Conservation (phyloP, 2,797 vertebrate genomes). For the Dromococcyx pavoninus region DNA sequence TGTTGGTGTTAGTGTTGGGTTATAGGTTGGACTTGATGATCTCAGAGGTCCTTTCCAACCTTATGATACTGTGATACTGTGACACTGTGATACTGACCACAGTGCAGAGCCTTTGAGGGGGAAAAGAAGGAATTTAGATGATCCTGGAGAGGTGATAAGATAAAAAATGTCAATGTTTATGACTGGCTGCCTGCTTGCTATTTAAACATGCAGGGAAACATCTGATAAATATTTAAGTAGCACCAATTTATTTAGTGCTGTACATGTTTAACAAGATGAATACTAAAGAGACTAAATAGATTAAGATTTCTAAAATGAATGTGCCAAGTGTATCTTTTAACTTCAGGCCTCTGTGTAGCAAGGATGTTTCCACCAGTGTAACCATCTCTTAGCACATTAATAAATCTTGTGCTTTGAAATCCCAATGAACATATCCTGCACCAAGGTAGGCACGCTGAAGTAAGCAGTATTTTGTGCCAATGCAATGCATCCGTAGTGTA, state of each 20-base stretch:
- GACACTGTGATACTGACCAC: too few relatives aligned
- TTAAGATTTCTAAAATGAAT: slow-evolving; percentile 38
- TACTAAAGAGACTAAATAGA: slow-evolving; percentile 61
- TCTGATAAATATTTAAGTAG: slow-evolving; percentile 65
- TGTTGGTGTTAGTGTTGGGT: too few relatives aligned
- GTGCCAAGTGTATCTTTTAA: slow-evolving; percentile 8
- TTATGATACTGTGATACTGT: too few relatives aligned
- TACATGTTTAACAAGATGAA: slow-evolving; percentile 62
- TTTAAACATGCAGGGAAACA: slow-evolving; percentile 39
- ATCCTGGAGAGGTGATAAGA: neutral
- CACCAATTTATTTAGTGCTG: slow-evolving; percentile 53
- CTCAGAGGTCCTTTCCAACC: too few relatives aligned
- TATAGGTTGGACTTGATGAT: too few relatives aligned
- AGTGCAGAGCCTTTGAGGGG: neutral
- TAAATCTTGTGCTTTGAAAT: neutral
- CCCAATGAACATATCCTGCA: neutral
- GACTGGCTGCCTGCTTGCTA: neutral
- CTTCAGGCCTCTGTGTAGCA: neutral
- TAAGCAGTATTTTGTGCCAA: neutral
- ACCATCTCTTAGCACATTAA: neutral
- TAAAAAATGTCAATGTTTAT: neutral
- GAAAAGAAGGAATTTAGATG: neutral
- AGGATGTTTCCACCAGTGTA: slow-evolving; percentile 1
- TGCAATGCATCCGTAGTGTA: neutral
- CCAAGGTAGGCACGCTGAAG: neutral